Evolutionary conservation across 2,888 invertebrate species (phyloP), one percentile per base, ranked within the genome.

Genomic region (Meganola albula): DNA sequence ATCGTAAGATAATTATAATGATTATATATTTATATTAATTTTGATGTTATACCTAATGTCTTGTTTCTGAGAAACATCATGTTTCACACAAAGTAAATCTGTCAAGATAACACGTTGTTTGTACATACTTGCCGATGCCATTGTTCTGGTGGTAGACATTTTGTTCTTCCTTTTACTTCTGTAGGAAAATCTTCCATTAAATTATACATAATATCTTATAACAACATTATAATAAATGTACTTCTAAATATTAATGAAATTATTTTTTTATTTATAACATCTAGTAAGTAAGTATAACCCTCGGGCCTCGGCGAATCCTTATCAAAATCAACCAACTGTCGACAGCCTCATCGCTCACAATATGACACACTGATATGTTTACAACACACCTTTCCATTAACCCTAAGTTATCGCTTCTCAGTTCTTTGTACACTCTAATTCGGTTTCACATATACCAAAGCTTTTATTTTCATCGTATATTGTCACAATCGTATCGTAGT

Each of bases 51-150:
- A 61, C 52, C 58, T 65, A 63, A n/a, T n/a, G n/a, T n/a, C 69
- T 65, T 50, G 57, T 51, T 73, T 75, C 72, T 72, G 53, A 59
- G 72, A 75, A 72, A 65, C 63, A 53, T 77, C n/a, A 74, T 77
- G 73, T 77, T 66, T 65, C 57, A 63, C 62, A 60, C 52, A 61
- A 64, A 63, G 77, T 65, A 82, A 80, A 83, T 77, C 67, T 77
- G 76, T 79, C 82, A 77, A 76, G 83, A 84, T 83, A 83, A 77
- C 56, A 45, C 42, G 53, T 47, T 74, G 74, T 82, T 75, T 80
- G 68, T 65, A 53, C 63, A 63, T 52, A 57, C 53, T 53, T n/a
- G 20, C 16, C 55, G 54, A 54, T 55, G 65, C 63, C 64, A 62
- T 74, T 75, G 71, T 75, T 71, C 63, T 48, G 58, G 52, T 51